Evolutionary conservation across 2,113 vertebrate species (phyloP).

Genomic region (Prunella himalayana): DNA sequence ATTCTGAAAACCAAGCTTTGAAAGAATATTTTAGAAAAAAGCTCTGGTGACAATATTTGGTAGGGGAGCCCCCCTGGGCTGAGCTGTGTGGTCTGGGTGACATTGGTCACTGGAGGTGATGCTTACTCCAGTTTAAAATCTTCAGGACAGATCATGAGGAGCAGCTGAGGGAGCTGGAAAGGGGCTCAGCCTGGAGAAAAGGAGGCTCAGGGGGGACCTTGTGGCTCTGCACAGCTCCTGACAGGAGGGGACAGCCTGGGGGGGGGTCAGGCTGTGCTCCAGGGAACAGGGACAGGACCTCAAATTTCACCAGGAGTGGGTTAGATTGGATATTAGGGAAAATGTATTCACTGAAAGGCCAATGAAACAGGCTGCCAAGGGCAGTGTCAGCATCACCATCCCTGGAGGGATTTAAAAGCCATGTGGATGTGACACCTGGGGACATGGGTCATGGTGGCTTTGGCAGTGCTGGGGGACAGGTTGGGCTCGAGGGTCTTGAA

Average conservation of each 20-base stretch:
- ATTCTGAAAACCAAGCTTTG: not conserved
- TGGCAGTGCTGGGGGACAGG: not conserved
- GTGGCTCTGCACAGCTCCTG: not conserved
- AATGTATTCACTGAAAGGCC: not conserved
- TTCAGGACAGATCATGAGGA: not conserved
- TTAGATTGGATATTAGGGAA: not conserved
- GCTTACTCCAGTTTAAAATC: not conserved
- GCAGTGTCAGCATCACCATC: not conserved
- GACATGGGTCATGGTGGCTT: not conserved
- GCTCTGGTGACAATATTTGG: not conserved
- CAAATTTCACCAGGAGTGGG: not conserved
- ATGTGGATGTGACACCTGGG: not conserved
- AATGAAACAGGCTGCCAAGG: not conserved
- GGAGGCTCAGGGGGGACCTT: not conserved
- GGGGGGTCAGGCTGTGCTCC: accelerated
- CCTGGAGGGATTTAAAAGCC: not conserved
- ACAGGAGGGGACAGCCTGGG: not conserved
- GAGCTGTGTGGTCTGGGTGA: not conserved
- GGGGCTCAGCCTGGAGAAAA: not conserved
- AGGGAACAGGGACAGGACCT: not conserved
- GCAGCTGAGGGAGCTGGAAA: not conserved
- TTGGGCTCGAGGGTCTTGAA: not conserved
- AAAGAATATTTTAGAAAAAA: not conserved
- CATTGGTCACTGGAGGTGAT: not conserved
- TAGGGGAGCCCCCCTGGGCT: not conserved